phyloP scores from a whole-genome alignment of 2,888 invertebrate genomes.

The Netelia fuscicornis region DNA sequence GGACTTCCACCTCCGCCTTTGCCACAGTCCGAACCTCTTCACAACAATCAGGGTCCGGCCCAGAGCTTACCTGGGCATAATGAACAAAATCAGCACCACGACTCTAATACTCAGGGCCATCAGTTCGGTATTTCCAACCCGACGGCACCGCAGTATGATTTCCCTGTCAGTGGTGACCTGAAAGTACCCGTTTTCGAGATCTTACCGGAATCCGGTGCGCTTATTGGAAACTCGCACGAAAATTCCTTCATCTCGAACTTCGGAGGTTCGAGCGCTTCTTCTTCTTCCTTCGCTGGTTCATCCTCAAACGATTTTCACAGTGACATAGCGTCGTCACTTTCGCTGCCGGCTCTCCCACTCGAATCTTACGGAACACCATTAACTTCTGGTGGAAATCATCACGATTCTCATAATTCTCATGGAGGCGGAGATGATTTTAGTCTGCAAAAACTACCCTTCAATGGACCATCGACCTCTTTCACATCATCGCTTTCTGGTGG shows the following conservation, averaged over 20 bases:
- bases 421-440: constrained; percentile 71
- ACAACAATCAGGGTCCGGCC: constrained; percentile 77
- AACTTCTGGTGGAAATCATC: constrained; percentile 38
- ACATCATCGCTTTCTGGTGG: constrained; percentile 51
- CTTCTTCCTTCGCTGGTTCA: constrained; percentile 49
- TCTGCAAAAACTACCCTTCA: constrained; percentile 74
- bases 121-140: constrained; percentile 68
- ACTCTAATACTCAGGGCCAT: constrained; percentile 69
- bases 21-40: constrained; percentile 81
- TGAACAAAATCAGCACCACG: constrained; percentile 60
- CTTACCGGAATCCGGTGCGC: constrained; percentile 71
- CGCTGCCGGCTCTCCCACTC: constrained; percentile 35
- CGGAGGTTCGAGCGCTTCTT: constrained; percentile 53
- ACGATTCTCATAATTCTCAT: constrained; percentile 63
- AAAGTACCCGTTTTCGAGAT: constrained; percentile 73
- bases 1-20: constrained; percentile 82
- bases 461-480: constrained; percentile 68
- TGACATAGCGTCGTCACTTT: constrained; percentile 32
- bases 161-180: constrained; percentile 65
- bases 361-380: constrained; percentile 64
- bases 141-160: constrained; percentile 68
- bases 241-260: constrained; percentile 63
- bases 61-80: constrained; percentile 63
- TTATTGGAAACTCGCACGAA: constrained; percentile 67
- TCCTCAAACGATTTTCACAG: constrained; percentile 39